These are phyloP conservation scores for Drosophila subobscura DNA, from an alignment of 1,140 invertebrate genomes.

Conservation along the genomic window DNA sequence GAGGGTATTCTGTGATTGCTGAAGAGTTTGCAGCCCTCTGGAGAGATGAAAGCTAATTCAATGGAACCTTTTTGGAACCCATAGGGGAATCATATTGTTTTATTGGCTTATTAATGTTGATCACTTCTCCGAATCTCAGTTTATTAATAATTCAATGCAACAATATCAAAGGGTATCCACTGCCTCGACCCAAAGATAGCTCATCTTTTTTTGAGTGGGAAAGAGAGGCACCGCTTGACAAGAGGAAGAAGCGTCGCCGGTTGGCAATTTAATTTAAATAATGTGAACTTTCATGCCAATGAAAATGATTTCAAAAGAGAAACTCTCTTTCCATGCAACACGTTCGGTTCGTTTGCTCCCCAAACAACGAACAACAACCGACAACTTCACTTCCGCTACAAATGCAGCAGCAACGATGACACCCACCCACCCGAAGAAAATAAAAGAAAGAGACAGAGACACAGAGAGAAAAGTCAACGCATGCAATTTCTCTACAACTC, in stretches of 20 bases:
- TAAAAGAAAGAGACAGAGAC: neutral
- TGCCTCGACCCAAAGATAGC: conserved; percentile 65
- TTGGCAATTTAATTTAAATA: conserved; percentile 81
- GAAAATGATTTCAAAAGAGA: conserved; percentile 82
- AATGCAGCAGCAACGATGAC: conserved; percentile 48
- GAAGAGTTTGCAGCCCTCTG: too few relatives aligned
- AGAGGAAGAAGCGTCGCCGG: conserved; percentile 38
- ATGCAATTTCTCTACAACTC: conserved; percentile 42
- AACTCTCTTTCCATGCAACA: conserved; percentile 53
- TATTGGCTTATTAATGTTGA: too few relatives aligned
- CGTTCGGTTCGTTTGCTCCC: conserved; percentile 14
- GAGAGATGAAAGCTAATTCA: too few relatives aligned
- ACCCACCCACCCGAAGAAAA: conserved; percentile 46
- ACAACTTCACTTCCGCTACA: conserved; percentile 74
- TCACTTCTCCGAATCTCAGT: too few relatives aligned
- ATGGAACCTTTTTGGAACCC: too few relatives aligned
- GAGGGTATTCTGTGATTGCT: too few relatives aligned
- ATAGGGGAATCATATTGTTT: too few relatives aligned
- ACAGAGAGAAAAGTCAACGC: neutral
- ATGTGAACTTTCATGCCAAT: conserved; percentile 81
- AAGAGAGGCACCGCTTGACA: neutral
- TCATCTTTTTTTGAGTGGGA: conserved; percentile 30
- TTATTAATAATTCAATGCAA: too few relatives aligned
- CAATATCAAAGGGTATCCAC: too few relatives aligned
- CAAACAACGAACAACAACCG: conserved; percentile 18